Evolutionary conservation across 2,797 vertebrate species (phyloP).

Genomic region (Phrynocephalus guinanensis): DNA sequence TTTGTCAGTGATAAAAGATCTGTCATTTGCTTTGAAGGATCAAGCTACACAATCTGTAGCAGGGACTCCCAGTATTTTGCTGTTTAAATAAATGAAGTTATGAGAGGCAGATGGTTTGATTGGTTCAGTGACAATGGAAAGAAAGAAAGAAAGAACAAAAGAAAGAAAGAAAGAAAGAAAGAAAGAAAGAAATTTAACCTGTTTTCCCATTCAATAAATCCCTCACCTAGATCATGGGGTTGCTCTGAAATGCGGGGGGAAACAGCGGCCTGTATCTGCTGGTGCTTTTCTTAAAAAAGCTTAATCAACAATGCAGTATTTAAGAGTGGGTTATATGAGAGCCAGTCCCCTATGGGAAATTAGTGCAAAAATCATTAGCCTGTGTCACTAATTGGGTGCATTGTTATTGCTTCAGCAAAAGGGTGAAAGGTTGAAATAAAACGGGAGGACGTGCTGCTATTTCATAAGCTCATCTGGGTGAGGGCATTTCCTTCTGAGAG

Average conservation of each 20-base stretch:
- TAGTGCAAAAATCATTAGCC: neutral
- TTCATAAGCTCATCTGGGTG: neutral
- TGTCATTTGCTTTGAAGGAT: neutral
- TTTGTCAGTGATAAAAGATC: neutral
- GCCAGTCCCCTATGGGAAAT: neutral
- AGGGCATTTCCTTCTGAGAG: neutral
- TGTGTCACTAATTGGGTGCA: too few relatives aligned
- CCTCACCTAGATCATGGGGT: neutral
- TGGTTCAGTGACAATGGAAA: neutral
- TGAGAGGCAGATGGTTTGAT: neutral
- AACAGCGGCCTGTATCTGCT: neutral
- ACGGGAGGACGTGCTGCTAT: neutral
- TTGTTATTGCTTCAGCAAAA: neutral
- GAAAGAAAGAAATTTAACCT: neutral
- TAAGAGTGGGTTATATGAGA: neutral
- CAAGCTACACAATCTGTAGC: neutral
- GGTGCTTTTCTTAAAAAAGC: neutral
- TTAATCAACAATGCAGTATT: neutral
- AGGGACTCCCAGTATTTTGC: neutral
- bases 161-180: too few relatives aligned
- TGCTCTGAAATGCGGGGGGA: neutral
- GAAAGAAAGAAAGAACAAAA: too few relatives aligned
- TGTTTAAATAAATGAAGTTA: neutral
- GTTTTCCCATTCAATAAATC: neutral
- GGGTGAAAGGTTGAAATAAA: neutral